Conservation (phyloP, 2,888 invertebrate genomes). For the Nasonia oneida region DNA sequence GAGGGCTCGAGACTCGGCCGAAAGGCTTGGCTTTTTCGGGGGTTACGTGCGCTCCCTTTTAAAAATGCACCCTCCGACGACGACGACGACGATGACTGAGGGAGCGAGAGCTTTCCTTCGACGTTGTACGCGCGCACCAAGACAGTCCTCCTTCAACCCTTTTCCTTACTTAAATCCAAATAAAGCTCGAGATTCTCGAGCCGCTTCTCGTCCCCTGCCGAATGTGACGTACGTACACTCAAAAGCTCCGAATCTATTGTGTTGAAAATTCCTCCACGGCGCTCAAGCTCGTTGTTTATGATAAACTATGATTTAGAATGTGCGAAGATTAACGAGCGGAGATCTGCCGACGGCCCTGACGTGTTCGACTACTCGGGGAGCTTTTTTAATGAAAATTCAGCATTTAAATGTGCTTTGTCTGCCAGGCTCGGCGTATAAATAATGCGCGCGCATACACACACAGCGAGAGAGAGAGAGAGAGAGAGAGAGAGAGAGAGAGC, state of each 20-base stretch:
- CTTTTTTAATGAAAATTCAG: constrained; percentile 59
- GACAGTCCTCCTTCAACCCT: constrained; percentile 71
- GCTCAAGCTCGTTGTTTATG: not conserved
- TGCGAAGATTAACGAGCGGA: too few species aligned
- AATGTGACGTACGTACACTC: constrained; percentile 6
- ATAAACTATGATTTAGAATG: too few species aligned
- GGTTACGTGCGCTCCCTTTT: constrained; percentile 59
- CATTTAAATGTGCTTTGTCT: constrained; percentile 61
- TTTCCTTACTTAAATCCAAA: constrained; percentile 75
- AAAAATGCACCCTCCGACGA: constrained; percentile 64
- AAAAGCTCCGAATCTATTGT: constrained; percentile 20
- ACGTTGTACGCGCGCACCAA: constrained; percentile 50
- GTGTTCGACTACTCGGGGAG: not conserved
- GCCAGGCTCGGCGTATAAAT: constrained; percentile 43
- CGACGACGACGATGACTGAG: not conserved
- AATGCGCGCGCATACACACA: constrained; percentile 30
- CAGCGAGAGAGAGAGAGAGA: not conserved
- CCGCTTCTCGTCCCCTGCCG: not conserved
- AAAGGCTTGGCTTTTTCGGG: constrained; percentile 48
- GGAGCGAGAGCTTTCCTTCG: constrained; percentile 20
- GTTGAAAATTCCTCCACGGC: constrained; percentile 45
- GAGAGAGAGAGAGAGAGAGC: not conserved
- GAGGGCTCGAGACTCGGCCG: not conserved
- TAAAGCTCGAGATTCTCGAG: constrained; percentile 75
- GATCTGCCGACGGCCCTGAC: too few species aligned